Conservation (phyloP, 30 jellyfish, hydroid and myxozoan species). For the Phacellophora camtschatica region DNA sequence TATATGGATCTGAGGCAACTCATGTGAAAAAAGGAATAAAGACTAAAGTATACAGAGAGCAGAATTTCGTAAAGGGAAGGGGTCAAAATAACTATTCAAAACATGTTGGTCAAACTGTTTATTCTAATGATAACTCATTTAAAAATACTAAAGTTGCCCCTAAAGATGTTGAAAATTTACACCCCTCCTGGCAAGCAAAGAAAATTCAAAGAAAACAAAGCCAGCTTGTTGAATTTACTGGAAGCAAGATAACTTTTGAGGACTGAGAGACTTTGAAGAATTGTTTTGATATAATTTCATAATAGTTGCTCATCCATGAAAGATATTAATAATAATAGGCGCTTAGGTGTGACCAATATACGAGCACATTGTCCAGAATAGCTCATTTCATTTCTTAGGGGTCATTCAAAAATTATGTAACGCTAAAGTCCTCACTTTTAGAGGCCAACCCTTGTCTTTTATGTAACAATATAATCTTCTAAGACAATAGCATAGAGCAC, state of each 20-base stretch:
- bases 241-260: slow-evolving; percentile 60
- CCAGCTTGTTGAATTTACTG: slow-evolving; percentile 30
- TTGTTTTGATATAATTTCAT: not conserved
- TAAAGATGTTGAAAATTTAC: not conserved
- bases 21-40: slow-evolving; percentile 13
- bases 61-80: not conserved
- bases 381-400: no score
- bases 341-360: no score
- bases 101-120: not conserved
- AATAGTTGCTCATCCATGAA: not conserved
- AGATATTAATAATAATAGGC: no score
- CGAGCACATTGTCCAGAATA: no score
- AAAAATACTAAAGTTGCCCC: not conserved
- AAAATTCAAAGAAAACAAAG: slow-evolving; percentile 1
- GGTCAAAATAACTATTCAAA: not conserved
- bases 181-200: slow-evolving; percentile 82
- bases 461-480: no score
- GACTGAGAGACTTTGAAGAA: not conserved
- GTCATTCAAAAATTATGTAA: no score
- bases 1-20: slow-evolving; percentile 53
- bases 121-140: not conserved
- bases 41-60: not conserved
- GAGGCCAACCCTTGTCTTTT: no score
- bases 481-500: no score
- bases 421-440: no score